Conservation (phyloP, 2,113 vertebrate genomes). For the Aphelocoma coerulescens region DNA sequence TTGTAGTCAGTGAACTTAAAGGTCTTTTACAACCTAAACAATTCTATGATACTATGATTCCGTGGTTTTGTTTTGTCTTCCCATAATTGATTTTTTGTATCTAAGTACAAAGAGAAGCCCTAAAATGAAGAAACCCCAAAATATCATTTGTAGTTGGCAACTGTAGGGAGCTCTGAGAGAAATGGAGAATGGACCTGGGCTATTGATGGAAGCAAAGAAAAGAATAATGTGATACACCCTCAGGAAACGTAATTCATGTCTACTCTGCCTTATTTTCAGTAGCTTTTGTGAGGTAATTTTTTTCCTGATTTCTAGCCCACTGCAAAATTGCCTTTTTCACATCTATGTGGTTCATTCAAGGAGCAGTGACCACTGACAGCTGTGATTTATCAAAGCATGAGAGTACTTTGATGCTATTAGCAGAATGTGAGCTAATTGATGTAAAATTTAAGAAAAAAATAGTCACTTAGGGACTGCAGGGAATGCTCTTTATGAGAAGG, state of each 20-base stretch:
- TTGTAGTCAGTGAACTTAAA: neutral
- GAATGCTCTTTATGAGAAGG: neutral
- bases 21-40: neutral
- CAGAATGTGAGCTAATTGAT: neutral
- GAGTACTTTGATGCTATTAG: neutral
- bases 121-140: neutral
- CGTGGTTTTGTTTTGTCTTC: neutral
- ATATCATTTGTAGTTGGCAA: neutral
- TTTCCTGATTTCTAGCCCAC: neutral
- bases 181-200: neutral
- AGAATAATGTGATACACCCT: neutral
- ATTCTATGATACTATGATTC: neutral
- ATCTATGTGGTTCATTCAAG: neutral
- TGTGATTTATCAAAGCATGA: neutral
- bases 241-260: neutral
- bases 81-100: neutral
- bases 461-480: neutral
- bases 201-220: neutral
- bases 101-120: neutral
- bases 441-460: constrained; percentile 21
- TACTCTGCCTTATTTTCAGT: neutral
- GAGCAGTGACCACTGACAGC: neutral
- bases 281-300: neutral
- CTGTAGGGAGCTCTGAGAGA: neutral
- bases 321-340: neutral